These are phyloP conservation scores for Phymastichus coffea DNA, from an alignment of 1,140 invertebrate species.

Conservation along the genomic window DNA sequence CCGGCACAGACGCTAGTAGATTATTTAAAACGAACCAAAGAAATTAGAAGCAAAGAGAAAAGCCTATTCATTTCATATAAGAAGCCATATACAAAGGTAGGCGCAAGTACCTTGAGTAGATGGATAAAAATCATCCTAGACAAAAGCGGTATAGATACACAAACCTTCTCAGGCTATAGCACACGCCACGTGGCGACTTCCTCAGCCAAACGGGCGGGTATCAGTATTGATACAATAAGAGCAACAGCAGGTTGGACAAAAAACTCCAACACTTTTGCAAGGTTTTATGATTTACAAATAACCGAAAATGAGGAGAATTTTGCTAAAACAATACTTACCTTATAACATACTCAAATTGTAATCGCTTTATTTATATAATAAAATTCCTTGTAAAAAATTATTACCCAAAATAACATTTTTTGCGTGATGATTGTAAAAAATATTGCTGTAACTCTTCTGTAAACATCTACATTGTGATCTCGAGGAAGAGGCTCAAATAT, in stretches of 20 bases:
- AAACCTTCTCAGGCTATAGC: conserved; percentile 16
- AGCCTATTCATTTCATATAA: conserved; percentile 17
- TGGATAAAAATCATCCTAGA: conserved; percentile 11
- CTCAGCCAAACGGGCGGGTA: conserved; percentile 1
- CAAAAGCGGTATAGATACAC: conserved; percentile 13
- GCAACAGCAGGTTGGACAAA: conserved; percentile 32
- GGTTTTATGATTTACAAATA: conserved; percentile 27
- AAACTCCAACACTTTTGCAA: conserved; percentile 31
- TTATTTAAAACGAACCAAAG: conserved; percentile 11
- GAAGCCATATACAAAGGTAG: conserved; percentile 15
- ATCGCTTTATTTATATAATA: too few species aligned
- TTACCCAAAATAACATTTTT: too few species aligned
- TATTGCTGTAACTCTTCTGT: too few species aligned
- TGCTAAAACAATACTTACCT: too few species aligned
- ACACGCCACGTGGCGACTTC: conserved; percentile 21
- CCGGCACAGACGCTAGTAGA: conserved; percentile 2
- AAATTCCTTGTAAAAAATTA: too few species aligned
- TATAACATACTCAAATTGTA: too few species aligned
- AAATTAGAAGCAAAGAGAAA: not conserved
- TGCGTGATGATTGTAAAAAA: too few species aligned
- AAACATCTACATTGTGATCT: too few species aligned
- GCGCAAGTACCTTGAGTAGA: conserved; percentile 9
- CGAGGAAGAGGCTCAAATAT: too few species aligned
- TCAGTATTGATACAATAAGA: conserved; percentile 27
- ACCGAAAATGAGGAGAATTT: conserved; percentile 6